Conservation (phyloP, 2,888 invertebrate species). For the Listrodromus nycthemerus region DNA sequence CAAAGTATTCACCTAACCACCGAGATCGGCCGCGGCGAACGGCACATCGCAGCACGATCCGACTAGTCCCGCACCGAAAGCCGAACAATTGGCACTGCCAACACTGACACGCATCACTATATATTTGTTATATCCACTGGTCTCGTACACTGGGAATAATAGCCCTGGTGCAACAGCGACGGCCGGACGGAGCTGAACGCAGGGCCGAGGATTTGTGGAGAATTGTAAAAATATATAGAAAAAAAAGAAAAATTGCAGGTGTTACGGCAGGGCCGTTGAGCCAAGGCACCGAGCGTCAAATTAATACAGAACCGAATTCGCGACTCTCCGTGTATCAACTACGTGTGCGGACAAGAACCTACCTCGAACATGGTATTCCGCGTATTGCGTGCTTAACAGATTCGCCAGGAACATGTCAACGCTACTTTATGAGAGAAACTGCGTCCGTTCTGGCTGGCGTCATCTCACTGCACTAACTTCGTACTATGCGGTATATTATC, state of each 20-base stretch:
- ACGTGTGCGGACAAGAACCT: conserved; percentile 46
- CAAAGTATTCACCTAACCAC: conserved; percentile 12
- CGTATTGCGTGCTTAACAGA: conserved; percentile 64
- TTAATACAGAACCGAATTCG: too few relatives aligned
- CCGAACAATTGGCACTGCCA: conserved; percentile 69
- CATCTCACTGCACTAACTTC: conserved; percentile 64
- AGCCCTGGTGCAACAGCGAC: conserved; percentile 33
- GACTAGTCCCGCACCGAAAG: conserved; percentile 60
- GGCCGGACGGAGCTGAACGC: neutral
- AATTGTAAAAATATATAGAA: too few relatives aligned
- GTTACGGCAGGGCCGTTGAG: neutral
- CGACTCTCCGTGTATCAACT: neutral
- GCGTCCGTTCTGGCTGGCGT: conserved; percentile 56
- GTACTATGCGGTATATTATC: conserved; percentile 58
- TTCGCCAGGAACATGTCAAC: conserved; percentile 66
- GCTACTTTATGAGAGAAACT: conserved; percentile 43
- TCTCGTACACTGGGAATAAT: conserved; percentile 28
- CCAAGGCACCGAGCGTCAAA: conserved; percentile 18
- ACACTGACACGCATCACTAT: conserved; percentile 66
- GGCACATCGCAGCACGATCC: conserved; percentile 29
- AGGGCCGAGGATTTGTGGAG: neutral
- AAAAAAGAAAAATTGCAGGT: neutral
- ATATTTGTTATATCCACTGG: conserved; percentile 53
- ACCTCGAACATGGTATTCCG: conserved; percentile 68
- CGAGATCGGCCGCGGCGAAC: conserved; percentile 10